These are phyloP conservation scores for Salminus brasiliensis DNA, from an alignment of 2,113 vertebrate species.

Conservation along the genomic window DNA sequence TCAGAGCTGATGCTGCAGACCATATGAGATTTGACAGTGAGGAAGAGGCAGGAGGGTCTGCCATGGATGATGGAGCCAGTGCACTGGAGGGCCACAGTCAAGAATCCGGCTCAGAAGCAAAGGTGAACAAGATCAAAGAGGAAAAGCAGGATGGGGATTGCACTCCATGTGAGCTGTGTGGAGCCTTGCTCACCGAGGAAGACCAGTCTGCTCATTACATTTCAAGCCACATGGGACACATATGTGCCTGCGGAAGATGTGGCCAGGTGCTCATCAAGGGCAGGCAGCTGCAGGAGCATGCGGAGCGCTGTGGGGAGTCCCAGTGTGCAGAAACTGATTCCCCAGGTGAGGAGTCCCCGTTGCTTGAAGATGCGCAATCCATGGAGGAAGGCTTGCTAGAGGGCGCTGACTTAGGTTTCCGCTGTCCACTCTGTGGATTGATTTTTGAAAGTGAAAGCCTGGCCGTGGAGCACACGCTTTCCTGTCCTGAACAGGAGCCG, in stretches of 20 bases:
- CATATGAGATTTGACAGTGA: constrained; percentile 71
- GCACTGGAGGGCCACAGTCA: constrained; percentile 70
- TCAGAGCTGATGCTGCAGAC: constrained; percentile 42
- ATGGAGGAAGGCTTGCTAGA: constrained; percentile 85
- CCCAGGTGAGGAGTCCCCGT: constrained; percentile 82
- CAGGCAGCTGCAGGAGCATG: constrained; percentile 93
- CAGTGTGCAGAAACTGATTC: constrained; percentile 88
- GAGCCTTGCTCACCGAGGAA: constrained; percentile 84
- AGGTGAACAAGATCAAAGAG: constrained; percentile 67
- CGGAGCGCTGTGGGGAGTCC: constrained; percentile 89
- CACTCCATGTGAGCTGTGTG: constrained; percentile 90
- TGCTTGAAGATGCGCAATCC: constrained; percentile 78
- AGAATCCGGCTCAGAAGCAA: constrained; percentile 53
- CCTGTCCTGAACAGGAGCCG: constrained; percentile 90
- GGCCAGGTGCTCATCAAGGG: constrained; percentile 96
- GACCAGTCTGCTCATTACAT: constrained; percentile 93
- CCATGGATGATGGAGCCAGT: constrained; percentile 74
- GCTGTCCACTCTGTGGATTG: constrained; percentile 90
- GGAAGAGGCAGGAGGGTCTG: constrained; percentile 76
- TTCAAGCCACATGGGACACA: constrained; percentile 93
- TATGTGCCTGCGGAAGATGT: constrained; percentile 95
- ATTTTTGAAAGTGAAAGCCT: constrained; percentile 89
- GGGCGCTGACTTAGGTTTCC: constrained; percentile 80
- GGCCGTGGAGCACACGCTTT: constrained; percentile 89
- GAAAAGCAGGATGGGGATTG: constrained; percentile 61